A percentile compares a stretch with the other conserved stretches of the same genome.
phyloP scores from a whole-genome alignment of 2,113 vertebrate species.

The Macquaria australasica region DNA sequence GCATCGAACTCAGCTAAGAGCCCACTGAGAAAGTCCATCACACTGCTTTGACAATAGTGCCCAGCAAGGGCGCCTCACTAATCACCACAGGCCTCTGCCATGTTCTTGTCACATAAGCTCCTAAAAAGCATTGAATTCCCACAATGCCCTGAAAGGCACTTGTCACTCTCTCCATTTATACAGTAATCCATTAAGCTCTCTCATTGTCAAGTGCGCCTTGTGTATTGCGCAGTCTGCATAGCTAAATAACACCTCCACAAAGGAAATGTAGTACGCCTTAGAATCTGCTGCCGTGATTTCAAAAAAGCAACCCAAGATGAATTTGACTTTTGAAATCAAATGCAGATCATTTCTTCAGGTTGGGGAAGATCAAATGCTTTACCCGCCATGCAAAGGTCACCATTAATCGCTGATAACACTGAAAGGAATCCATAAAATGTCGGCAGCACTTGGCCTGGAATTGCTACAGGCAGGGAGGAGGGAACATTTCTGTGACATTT shows the following conservation, averaged over 20 bases:
- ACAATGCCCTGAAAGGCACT: background rate
- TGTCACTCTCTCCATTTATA: slow-evolving; percentile 6
- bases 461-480: slow-evolving; percentile 11
- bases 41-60: slow-evolving; percentile 18
- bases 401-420: slow-evolving; percentile 56
- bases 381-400: slow-evolving; percentile 58
- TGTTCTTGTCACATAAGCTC: slow-evolving; percentile 25
- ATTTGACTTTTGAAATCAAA: slow-evolving; percentile 7
- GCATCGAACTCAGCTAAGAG: slow-evolving; percentile 30
- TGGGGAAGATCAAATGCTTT: slow-evolving; percentile 37
- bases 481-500: slow-evolving; percentile 65
- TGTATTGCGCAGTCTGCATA: slow-evolving; percentile 25
- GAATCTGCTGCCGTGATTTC: background rate
- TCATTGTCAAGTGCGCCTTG: slow-evolving; percentile 30
- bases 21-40: slow-evolving; percentile 42
- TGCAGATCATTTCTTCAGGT: slow-evolving; percentile 33
- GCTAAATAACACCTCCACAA: slow-evolving; percentile 22
- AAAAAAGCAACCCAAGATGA: background rate
- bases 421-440: slow-evolving; percentile 66
- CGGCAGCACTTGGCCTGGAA: slow-evolving; percentile 55
- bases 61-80: slow-evolving; percentile 1
- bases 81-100: slow-evolving; percentile 28
- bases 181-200: slow-evolving; percentile 43
- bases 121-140: slow-evolving; percentile 11
- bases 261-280: background rate